phyloP scores from a whole-genome alignment of 2,113 vertebrate species.

The Orycteropus afer region DNA sequence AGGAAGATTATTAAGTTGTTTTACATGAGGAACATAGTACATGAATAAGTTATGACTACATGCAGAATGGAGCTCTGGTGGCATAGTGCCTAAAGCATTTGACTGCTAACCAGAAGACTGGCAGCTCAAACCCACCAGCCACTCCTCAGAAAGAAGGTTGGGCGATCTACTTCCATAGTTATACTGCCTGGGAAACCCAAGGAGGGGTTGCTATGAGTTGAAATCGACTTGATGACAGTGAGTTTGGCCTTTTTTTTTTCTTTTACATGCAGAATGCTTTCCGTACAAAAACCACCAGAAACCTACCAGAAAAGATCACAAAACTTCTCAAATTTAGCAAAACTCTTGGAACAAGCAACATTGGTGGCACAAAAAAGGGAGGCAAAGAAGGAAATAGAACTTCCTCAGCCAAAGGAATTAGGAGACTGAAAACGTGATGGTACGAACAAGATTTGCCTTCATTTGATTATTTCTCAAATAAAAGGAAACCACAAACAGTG shows the following conservation, averaged over 20 bases:
- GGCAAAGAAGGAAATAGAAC: not conserved
- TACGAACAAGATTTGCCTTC: not conserved
- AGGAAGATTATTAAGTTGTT: not conserved
- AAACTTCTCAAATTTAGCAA: not conserved
- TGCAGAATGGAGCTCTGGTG: too few species aligned
- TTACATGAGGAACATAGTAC: not conserved
- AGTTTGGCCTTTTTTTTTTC: too few species aligned
- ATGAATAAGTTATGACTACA: not conserved
- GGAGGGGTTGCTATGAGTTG: too few species aligned
- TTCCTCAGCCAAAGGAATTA: not conserved
- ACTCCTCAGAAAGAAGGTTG: too few species aligned
- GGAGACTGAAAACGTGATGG: not conserved
- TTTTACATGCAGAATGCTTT: too few species aligned
- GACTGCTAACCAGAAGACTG: too few species aligned
- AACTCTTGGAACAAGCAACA: not conserved
- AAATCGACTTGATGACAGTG: too few species aligned
- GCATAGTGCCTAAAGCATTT: too few species aligned
- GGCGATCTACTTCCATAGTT: too few species aligned
- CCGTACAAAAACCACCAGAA: not conserved
- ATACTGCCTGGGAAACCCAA: too few species aligned
- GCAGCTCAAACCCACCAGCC: too few species aligned
- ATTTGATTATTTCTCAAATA: slow-evolving; percentile 50
- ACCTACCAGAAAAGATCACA: not conserved
- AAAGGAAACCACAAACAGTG: slow-evolving; percentile 16
- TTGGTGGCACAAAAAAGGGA: not conserved